A percentile compares a stretch with the other conserved stretches of the same genome.
phyloP scores from a whole-genome alignment of 1,140 invertebrate genomes.

The Reticulitermes speratus region DNA sequence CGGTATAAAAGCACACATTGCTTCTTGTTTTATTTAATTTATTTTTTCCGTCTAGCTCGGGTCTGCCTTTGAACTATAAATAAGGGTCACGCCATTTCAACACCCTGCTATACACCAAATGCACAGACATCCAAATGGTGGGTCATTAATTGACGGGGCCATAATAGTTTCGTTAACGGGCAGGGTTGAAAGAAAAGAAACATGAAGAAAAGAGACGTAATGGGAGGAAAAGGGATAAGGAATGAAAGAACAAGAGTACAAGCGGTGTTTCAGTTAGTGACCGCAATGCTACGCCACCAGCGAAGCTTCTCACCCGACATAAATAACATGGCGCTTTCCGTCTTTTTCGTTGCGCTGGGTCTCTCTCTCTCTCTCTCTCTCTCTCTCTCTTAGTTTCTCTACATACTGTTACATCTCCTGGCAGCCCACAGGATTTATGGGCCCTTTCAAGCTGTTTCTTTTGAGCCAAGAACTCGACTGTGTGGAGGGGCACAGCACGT shows the following conservation, averaged over 20 bases:
- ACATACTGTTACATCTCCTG: too few relatives aligned
- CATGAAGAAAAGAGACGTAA: background rate
- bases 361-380: background rate
- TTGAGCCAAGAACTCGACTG: background rate
- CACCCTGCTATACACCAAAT: constrained; percentile 17
- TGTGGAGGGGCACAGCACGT: constrained; percentile 1
- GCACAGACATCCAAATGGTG: constrained; percentile 21
- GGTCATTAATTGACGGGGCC: constrained; percentile 24
- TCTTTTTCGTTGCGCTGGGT: background rate
- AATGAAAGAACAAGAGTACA: constrained; percentile 27
- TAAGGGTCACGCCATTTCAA: constrained; percentile 28
- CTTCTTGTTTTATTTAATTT: too few relatives aligned
- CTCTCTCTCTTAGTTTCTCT: background rate
- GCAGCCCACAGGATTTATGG: constrained; percentile 25
- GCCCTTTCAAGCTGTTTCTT: constrained; percentile 29
- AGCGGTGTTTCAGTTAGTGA: constrained; percentile 31
- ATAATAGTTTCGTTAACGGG: background rate
- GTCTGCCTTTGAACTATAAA: constrained; percentile 27
- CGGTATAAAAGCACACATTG: too few relatives aligned
- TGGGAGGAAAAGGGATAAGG: constrained; percentile 20
- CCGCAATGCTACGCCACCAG: constrained; percentile 23
- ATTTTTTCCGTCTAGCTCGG: too few relatives aligned
- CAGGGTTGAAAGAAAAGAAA: too few relatives aligned
- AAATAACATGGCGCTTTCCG: constrained; percentile 20
- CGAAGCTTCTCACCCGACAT: constrained; percentile 23